Percentiles rank a stretch among this genome's conserved stretches.
phyloP scores from a whole-genome alignment of 2,888 invertebrate species.

The Strigamia crassipes region DNA sequence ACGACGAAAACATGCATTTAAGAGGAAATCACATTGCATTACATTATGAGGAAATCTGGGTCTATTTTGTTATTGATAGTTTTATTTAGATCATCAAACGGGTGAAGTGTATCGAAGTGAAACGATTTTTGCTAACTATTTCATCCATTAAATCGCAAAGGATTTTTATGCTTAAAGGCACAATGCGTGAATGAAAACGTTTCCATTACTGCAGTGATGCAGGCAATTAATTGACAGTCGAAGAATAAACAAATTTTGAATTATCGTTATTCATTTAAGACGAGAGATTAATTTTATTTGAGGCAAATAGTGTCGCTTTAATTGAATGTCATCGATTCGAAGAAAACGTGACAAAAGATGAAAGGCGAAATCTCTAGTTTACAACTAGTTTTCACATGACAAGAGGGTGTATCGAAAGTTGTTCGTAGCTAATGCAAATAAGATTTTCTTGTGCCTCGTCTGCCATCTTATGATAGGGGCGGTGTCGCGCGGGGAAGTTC shows the following conservation, averaged over 20 bases:
- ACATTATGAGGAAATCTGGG: background rate
- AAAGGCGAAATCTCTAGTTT: slow-evolving; percentile 20
- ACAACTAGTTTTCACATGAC: slow-evolving; percentile 20
- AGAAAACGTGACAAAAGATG: background rate
- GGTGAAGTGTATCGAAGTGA: slow-evolving; percentile 32
- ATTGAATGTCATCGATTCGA: background rate
- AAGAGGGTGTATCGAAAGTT: slow-evolving; percentile 1
- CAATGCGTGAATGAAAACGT: background rate
- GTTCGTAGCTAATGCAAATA: slow-evolving; percentile 17
- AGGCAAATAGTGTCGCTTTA: no score
- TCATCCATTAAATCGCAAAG: background rate
- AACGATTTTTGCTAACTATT: background rate
- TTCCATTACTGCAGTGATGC: no score
- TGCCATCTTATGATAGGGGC: slow-evolving; percentile 32
- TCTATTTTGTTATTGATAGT: background rate
- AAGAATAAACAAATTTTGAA: no score
- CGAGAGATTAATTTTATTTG: no score
- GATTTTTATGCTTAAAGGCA: background rate
- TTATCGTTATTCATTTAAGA: no score
- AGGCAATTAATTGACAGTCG: no score
- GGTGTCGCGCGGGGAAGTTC: background rate
- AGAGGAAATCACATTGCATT: background rate
- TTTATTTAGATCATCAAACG: background rate
- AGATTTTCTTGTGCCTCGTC: slow-evolving; percentile 24
- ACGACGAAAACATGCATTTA: background rate